Percentiles rank a stretch among this genome's conserved stretches.
These are phyloP conservation scores for Sorex fumeus DNA, from an alignment of 2,113 vertebrate genomes.

Conservation along the genomic window DNA sequence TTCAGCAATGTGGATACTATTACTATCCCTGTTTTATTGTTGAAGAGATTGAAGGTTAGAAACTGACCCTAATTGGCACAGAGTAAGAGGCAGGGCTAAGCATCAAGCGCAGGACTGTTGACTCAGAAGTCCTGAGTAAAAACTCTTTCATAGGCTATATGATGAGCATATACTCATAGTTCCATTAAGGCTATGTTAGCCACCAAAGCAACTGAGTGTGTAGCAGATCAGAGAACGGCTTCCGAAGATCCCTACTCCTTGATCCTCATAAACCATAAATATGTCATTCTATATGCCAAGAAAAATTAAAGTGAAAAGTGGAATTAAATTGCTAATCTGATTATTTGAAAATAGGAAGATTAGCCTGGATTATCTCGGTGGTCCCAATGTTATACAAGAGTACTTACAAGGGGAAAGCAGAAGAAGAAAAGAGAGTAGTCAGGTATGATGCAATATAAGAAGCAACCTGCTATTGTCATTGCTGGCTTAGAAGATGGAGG, in stretches of 20 bases:
- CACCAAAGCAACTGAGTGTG: neutral
- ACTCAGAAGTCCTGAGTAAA: neutral
- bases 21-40: neutral
- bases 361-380: neutral
- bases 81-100: neutral
- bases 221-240: neutral
- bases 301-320: neutral
- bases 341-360: conserved; percentile 27
- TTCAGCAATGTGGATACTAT: neutral
- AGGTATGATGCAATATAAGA: neutral
- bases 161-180: neutral
- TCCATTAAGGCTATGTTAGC: neutral
- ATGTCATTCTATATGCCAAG: neutral
- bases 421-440: neutral
- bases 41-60: neutral
- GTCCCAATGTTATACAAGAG: neutral
- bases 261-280: neutral
- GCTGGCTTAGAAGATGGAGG: neutral
- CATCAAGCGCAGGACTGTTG: neutral
- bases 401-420: neutral
- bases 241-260: neutral
- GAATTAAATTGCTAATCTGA: conserved; percentile 19
- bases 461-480: neutral
- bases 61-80: neutral
- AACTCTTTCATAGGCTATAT: neutral